Conservation (phyloP, 2,888 invertebrate genomes). For the Cyaniris semiargus region DNA sequence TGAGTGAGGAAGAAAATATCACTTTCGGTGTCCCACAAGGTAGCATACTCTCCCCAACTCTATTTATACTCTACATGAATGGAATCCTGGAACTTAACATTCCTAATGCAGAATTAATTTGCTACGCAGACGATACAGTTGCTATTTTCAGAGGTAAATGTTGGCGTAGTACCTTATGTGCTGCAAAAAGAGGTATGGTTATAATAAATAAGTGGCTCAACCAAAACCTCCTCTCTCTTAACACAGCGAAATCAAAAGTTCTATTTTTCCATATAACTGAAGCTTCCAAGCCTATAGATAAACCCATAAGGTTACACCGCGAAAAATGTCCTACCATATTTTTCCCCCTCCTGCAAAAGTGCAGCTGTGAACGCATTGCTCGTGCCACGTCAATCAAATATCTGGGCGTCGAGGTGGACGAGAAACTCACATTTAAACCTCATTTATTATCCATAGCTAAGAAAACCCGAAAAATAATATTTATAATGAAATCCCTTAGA, state of each 20-base stretch:
- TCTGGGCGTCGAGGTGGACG: no score
- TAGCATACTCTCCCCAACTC: not conserved
- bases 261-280: not conserved
- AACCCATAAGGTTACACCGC: not conserved
- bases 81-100: not conserved
- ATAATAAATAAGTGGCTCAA: not conserved
- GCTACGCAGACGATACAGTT: constrained; percentile 8
- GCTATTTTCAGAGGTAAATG: not conserved
- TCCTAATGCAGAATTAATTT: not conserved
- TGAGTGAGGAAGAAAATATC: constrained; percentile 1
- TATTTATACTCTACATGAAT: not conserved
- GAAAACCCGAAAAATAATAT: no score
- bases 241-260: not conserved
- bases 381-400: not conserved
- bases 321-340: not conserved
- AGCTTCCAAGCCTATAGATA: not conserved
- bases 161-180: not conserved
- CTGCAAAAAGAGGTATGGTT: not conserved
- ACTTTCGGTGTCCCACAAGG: constrained; percentile 20
- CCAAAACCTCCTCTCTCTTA: constrained; percentile 24
- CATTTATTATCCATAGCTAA: no score
- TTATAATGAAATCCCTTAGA: no score
- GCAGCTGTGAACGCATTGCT: not conserved
- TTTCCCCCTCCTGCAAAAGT: not conserved
- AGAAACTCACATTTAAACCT: no score